Evolutionary conservation across 2,797 vertebrate genomes (phyloP).

Genomic region (Clamator glandarius): DNA sequence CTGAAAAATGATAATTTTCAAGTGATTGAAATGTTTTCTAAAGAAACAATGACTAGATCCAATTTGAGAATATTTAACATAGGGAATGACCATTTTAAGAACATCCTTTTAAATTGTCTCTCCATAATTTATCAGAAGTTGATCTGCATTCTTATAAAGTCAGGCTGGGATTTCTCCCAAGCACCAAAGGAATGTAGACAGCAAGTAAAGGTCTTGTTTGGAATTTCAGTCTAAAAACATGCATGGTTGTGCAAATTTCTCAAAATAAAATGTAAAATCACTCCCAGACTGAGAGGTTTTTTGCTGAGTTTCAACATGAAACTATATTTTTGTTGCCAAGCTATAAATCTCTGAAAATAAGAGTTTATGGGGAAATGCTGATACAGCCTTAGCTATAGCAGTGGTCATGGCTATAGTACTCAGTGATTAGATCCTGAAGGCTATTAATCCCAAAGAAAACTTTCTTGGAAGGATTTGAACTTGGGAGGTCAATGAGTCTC

Average conservation of each 20-base stretch:
- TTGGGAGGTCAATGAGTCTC: conserved; percentile 32
- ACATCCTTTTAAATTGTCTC: background rate
- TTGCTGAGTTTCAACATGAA: conserved; percentile 41
- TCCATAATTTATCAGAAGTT: background rate
- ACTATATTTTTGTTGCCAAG: conserved; percentile 40
- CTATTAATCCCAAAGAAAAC: conserved; percentile 38
- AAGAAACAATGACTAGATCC: background rate
- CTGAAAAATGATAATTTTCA: background rate
- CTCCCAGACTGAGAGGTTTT: background rate
- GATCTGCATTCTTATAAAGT: background rate
- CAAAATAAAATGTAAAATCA: conserved; percentile 36
- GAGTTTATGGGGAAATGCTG: conserved; percentile 21
- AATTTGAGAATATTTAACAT: background rate
- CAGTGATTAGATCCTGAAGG: background rate
- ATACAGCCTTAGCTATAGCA: background rate
- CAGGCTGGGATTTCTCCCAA: background rate
- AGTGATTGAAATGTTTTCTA: background rate
- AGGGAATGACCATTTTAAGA: conserved; percentile 3
- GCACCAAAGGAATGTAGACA: background rate
- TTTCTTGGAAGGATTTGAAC: conserved; percentile 2
- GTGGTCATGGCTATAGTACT: background rate
- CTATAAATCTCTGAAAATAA: conserved; percentile 43
- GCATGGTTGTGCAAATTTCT: background rate
- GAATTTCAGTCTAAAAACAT: conserved; percentile 12
- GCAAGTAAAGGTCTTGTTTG: background rate